Conservation (phyloP, 2,113 vertebrate species). For the Dolichotis patagonum region DNA sequence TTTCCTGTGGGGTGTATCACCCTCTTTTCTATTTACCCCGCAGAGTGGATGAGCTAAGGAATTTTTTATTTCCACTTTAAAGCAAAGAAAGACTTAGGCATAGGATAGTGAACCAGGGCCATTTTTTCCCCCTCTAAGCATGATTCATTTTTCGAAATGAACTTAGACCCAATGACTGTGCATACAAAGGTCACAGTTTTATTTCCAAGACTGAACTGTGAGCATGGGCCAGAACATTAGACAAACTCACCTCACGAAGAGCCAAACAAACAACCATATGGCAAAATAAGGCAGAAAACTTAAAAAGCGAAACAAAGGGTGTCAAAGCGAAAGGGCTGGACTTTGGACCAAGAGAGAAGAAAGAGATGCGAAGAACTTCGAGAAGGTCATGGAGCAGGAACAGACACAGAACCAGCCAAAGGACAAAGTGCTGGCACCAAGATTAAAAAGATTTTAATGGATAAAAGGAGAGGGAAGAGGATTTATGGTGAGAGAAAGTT, state of each 20-base stretch:
- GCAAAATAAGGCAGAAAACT: not conserved
- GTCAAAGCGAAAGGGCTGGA: not conserved
- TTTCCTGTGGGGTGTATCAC: not conserved
- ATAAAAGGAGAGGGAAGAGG: conserved; percentile 43
- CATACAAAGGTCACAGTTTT: not conserved
- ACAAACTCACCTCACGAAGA: not conserved
- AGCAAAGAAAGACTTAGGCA: not conserved
- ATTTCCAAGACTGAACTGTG: not conserved
- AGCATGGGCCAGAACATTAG: not conserved
- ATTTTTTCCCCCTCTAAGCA: not conserved
- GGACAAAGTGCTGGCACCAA: conserved; percentile 47
- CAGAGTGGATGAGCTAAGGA: not conserved
- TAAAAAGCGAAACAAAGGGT: not conserved
- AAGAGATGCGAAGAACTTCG: not conserved
- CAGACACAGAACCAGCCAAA: not conserved
- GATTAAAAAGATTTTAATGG: conserved; percentile 28
- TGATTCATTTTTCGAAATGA: not conserved
- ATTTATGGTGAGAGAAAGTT: conserved; percentile 72
- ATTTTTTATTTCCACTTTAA: not conserved
- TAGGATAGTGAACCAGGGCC: not conserved
- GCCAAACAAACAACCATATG: not conserved
- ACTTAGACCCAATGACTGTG: fast-evolving
- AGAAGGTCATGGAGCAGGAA: not conserved
- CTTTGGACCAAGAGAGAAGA: not conserved
- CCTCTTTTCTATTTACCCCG: not conserved